A percentile compares a stretch with the other conserved stretches of the same genome.
These are phyloP conservation scores for Mesocentrotus franciscanus DNA, from an alignment of 53 echinoderm and acorn worm genomes.

Conservation along the genomic window DNA sequence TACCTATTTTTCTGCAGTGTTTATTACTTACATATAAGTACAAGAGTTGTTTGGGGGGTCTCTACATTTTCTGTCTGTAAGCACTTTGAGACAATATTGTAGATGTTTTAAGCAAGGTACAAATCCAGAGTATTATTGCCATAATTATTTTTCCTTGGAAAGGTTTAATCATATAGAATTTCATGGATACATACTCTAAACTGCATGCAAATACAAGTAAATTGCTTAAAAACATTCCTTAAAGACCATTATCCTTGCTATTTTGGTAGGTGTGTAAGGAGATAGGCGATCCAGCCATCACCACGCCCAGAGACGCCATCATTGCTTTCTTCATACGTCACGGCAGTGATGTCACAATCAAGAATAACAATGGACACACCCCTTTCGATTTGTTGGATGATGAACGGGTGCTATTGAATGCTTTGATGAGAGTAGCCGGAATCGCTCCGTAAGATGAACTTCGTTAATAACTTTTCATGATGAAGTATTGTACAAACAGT, in stretches of 20 bases:
- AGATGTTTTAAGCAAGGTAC: no score
- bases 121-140: no score
- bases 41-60: no score
- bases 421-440: conserved; percentile 34
- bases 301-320: conserved; percentile 28
- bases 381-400: neutral
- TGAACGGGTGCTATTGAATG: neutral
- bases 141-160: no score
- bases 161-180: no score
- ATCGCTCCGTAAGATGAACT: conserved; percentile 12
- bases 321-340: conserved; percentile 47
- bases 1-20: no score
- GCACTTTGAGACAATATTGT: no score
- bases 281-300: neutral
- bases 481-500: no score
- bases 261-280: neutral
- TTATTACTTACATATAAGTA: no score
- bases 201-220: neutral
- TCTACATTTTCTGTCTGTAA: no score
- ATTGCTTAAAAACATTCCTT: neutral
- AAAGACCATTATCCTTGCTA: neutral
- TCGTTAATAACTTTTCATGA: no score
- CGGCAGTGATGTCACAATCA: conserved; percentile 51
- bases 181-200: neutral
- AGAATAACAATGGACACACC: neutral